Base-by-base conservation (phyloP, 2,797 vertebrate species). In the Sebastes nivosus region DNA sequence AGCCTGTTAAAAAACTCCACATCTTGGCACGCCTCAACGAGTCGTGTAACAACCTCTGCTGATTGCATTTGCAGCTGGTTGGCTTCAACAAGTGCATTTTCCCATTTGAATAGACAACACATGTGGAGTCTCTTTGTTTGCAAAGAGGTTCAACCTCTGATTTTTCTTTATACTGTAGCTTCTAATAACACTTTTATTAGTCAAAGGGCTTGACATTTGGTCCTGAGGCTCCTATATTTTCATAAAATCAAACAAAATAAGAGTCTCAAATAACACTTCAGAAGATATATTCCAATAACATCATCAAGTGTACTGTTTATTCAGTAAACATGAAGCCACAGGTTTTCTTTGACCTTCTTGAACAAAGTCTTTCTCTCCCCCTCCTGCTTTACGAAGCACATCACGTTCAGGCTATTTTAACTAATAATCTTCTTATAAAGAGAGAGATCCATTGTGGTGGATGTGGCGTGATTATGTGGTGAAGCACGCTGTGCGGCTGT, bases 41-140 rank as follows among this genome's bases (percentile, higher is more conserved):
- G 75, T 81, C 83, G 16, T 81, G 86, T 75, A 89, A 92, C 84
- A 88, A 72, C 80, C 79, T 89, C 85, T 2, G 22, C 89, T 92
- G 85, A 93, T 93, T 90, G 72, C 83, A 85, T 90, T 88, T 84
- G 84, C 92, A 94, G 91, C 87, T 94, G 93, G 73, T 91, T 92
- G 88, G 89, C 84, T 80, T 82, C 82, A 77, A 82, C 85, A 79
- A 87, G 85, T 89, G 84, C 66, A 79, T 90, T 89, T 86, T 72
- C 80, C 78, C 79, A n/a, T 80, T 88, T 64, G 75, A 89, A 92
- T 83, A 75, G 82, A 86, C 81, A 84, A 85, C 89, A 94, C 72
- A 89, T 86, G 85, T 76, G 76, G 72, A 84, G 60, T 30, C 24
- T 70, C 80, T 86, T 89, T 90, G 77, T 89, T 80, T 77, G 75